Conservation (phyloP, 2,113 vertebrate genomes). For the Circaetus cinerascens region DNA sequence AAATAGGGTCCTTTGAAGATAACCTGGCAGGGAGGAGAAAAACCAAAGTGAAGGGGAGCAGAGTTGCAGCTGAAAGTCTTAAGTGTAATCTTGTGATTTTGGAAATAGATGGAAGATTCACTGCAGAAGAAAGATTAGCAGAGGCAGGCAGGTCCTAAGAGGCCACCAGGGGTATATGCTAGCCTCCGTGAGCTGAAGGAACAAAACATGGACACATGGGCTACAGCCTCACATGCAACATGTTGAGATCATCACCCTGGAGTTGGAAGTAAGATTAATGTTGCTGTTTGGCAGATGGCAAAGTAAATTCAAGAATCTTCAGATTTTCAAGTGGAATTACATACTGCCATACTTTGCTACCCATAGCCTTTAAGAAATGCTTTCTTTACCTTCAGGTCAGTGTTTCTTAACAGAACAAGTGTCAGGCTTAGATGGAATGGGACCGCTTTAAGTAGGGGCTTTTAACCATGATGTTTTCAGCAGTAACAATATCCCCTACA, state of each 20-base stretch:
- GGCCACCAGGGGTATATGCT: too few relatives aligned
- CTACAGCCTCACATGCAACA: background rate
- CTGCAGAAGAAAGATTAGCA: background rate
- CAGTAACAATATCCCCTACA: background rate
- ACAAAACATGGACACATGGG: background rate
- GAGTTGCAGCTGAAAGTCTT: background rate
- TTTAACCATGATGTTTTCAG: background rate
- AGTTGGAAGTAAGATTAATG: background rate
- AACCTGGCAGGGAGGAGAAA: background rate
- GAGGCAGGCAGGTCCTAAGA: background rate
- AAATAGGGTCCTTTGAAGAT: background rate
- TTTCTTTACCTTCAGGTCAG: background rate
- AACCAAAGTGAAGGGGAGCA: background rate
- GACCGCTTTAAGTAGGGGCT: background rate
- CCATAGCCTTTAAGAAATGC: background rate
- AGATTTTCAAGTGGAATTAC: background rate
- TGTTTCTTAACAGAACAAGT: background rate
- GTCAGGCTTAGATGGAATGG: background rate
- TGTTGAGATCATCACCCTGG: background rate
- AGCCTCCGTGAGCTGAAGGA: background rate
- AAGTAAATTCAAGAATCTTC: background rate
- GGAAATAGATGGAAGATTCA: background rate
- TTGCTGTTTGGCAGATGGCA: background rate
- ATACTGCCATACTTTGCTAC: background rate
- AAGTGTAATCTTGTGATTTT: background rate